Evolutionary conservation across 2,888 invertebrate genomes (phyloP).

Genomic region (Sepiola atlantica): DNA sequence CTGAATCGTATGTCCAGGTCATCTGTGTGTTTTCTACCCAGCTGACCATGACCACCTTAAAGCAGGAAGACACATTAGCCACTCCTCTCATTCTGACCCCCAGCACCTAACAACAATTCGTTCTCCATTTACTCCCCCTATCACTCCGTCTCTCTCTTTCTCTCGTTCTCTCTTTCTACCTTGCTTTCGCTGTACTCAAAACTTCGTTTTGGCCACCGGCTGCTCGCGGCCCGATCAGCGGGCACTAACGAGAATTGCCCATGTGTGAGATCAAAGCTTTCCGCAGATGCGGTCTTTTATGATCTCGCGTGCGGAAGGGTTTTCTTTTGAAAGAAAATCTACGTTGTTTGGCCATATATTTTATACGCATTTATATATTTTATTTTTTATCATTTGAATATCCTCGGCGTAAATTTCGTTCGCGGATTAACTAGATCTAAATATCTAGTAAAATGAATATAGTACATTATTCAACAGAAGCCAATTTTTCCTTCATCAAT

Average conservation of each 20-base stretch:
- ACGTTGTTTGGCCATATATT: background rate
- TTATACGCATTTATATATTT: background rate
- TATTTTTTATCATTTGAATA: background rate
- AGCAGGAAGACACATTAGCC: conserved; percentile 32
- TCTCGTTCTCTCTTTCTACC: background rate
- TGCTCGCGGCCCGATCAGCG: background rate
- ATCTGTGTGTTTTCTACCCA: background rate
- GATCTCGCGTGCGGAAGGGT: background rate
- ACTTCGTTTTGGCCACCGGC: background rate
- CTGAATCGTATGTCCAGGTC: background rate
- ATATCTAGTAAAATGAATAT: background rate
- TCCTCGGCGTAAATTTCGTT: background rate
- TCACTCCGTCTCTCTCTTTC: background rate
- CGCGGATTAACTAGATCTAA: background rate
- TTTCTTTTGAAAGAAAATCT: background rate
- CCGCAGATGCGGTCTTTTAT: background rate
- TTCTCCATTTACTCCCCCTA: background rate
- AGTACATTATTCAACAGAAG: background rate
- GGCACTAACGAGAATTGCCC: background rate
- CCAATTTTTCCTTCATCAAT: background rate
- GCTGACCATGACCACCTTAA: background rate
- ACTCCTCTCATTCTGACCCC: background rate
- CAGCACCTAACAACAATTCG: no score
- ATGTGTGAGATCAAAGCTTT: background rate
- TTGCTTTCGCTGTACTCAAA: background rate